A percentile compares a stretch with the other conserved stretches of the same genome.
phyloP scores from a whole-genome alignment of 2,797 vertebrate genomes.

The Potorous gilbertii region DNA sequence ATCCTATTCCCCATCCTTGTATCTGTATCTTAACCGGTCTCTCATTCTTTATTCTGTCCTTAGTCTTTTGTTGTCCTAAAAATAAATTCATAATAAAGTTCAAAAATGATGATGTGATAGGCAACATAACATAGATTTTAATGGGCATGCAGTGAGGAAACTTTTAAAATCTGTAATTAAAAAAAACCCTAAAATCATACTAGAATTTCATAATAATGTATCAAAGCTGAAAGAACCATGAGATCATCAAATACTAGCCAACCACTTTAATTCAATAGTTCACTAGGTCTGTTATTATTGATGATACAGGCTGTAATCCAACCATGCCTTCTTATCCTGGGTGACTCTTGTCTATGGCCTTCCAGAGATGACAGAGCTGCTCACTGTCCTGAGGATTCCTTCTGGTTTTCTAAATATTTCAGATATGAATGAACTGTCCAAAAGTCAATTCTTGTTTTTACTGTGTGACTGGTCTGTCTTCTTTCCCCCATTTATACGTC shows the following conservation, averaged over 20 bases:
- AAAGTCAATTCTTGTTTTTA: background rate
- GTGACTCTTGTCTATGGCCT: background rate
- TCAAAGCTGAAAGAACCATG: background rate
- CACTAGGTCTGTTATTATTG: background rate
- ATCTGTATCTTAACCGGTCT: background rate
- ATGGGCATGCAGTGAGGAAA: background rate
- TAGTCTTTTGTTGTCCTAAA: background rate
- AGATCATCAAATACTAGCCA: background rate
- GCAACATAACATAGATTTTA: background rate
- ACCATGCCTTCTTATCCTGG: background rate
- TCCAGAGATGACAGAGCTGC: background rate
- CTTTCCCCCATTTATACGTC: background rate
- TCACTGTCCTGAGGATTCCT: background rate
- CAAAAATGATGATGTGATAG: background rate
- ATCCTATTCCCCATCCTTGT: no score
- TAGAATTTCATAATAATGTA: background rate
- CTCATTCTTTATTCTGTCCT: background rate
- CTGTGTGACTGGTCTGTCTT: background rate
- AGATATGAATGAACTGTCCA: background rate
- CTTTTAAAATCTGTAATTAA: background rate
- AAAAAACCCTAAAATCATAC: background rate
- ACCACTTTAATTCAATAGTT: background rate
- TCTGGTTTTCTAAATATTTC: background rate
- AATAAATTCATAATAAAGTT: background rate
- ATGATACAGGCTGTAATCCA: background rate